Evolutionary conservation across 2,888 invertebrate species (phyloP), one percentile per base, ranked within the genome.

Genomic region (Spicauda simplicius): DNA sequence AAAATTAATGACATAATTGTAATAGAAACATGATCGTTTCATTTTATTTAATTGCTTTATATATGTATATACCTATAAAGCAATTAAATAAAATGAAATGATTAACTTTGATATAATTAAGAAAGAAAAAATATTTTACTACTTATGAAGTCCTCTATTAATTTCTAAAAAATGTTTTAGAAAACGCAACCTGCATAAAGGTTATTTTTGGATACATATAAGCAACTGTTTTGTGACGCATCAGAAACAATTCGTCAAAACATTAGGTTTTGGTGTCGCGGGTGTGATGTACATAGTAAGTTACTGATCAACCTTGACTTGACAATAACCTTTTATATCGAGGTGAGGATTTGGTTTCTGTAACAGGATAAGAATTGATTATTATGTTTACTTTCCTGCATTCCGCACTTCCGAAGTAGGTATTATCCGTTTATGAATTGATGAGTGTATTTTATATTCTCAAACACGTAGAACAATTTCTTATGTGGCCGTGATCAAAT

Each of bases 201-300:
- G 45, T 41, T 65, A 65, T 65, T 52, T 59, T 59, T 7, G 54
- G 59, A 53, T 45, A 16, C 19, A 33, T 58, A 48, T 70, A 68
- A 70, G 53, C 73, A 68, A 72, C 56, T 72, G 73, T 70, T 72
- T 69, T 72, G 66, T 76, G 74, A 76, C 76, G 71, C 76, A 77
- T 72, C 69, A 68, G 56, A 64, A 68, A 75, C 75, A 74, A 78
- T 79, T 72, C 73, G 75, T 80, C 77, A 80, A 80, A 77, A 74
- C 77, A 76, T 82, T 79, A 77, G 78, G 79, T 82, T 83, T 82
- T 71, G 75, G 76, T 85, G 84, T 77, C 81, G 74, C 65, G 71
- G 66, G 74, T 76, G 78, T 73, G 78, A 67, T 68, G 54, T 72
- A 80, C 83, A 83, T 86, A 84, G 78, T 81, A 84, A 85, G 62